A percentile compares a stretch with the other conserved stretches of the same genome.
Conservation (phyloP, 2,888 invertebrate genomes). For the Idaea straminata region DNA sequence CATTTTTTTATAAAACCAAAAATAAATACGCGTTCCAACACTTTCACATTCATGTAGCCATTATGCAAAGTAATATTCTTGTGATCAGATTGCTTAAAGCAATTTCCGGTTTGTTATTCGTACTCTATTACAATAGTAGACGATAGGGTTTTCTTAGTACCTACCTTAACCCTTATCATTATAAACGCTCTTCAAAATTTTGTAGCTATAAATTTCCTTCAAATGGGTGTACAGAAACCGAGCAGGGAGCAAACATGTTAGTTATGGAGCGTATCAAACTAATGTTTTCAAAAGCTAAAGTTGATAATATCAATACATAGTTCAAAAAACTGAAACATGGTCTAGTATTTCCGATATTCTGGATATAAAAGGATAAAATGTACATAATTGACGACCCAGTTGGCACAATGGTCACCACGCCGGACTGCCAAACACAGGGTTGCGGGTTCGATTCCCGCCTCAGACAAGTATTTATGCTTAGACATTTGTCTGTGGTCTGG, state of each 20-base stretch:
- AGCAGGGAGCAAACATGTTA: not conserved
- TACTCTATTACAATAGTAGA: not conserved
- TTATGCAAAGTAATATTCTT: not conserved
- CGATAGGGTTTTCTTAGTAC: not conserved
- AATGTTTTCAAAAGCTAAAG: not conserved
- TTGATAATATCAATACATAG: not conserved
- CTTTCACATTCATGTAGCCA: not conserved
- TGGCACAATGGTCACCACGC: no score
- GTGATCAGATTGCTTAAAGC: not conserved
- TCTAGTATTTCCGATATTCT: not conserved
- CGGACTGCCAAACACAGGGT: no score
- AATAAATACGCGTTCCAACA: not conserved
- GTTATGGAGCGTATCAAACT: not conserved
- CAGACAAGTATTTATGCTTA: no score
- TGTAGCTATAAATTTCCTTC: not conserved
- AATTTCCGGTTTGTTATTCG: not conserved
- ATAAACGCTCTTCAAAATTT: not conserved
- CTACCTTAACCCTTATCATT: not conserved
- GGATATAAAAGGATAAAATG: not conserved
- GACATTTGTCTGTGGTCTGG: no score
- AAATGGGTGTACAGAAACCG: not conserved
- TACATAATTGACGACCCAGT: no score
- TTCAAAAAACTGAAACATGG: not conserved
- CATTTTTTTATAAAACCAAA: constrained; percentile 1
- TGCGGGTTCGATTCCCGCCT: no score